Evolutionary conservation across 2,113 vertebrate genomes (phyloP), one percentile per base, ranked within the genome.

Genomic region (Lates calcarifer): DNA sequence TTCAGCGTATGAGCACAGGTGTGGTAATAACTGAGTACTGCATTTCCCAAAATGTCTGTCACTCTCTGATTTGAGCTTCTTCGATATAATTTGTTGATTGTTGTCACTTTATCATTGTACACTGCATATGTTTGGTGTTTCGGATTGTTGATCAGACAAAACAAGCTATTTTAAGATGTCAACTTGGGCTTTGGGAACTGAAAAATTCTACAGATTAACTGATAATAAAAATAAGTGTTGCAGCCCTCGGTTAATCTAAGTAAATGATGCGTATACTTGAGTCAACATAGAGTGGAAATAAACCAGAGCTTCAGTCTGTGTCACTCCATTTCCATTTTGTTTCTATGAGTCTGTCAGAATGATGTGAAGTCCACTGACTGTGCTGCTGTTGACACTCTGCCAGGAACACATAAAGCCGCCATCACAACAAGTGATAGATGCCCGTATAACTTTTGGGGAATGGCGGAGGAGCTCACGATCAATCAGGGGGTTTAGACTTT

Each of bases 401-500:
- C 84, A 82, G 72, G n/a, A 87, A 60, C 55, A 68, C 81, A 84
- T 80, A 90, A 87, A 92, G 70, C 53, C 66, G 56, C 81, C 55
- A 67, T 85, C 86, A 77, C 78, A 86, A 74, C 75, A 47, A 82
- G 66, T 82, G 71, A 86, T 87, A 64, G 82, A 91, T 85, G 79
- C 82, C 81, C 20, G 18, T 51, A 76, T 88, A 91, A 92, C 88
- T 90, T 94, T 86, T 85, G 66, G 64, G 69, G 76, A 81, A 86
- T 33, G 61, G 67, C 8, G 49, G 75, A 77, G 69, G 82, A 91
- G 71, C 75, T 70, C 41, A 57, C 82, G 71, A 92, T 93, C 92
- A 92, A 92, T 91, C 86, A 68, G 39, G 41, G 63, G 79, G 74
- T 81, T 90, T 85, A 85, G 82, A 84, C 84, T 90, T 68, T 76